A percentile compares a stretch with the other conserved stretches of the same genome.
These are phyloP conservation scores for Teleogryllus oceanicus DNA, from an alignment of 2,888 invertebrate species.

Conservation along the genomic window DNA sequence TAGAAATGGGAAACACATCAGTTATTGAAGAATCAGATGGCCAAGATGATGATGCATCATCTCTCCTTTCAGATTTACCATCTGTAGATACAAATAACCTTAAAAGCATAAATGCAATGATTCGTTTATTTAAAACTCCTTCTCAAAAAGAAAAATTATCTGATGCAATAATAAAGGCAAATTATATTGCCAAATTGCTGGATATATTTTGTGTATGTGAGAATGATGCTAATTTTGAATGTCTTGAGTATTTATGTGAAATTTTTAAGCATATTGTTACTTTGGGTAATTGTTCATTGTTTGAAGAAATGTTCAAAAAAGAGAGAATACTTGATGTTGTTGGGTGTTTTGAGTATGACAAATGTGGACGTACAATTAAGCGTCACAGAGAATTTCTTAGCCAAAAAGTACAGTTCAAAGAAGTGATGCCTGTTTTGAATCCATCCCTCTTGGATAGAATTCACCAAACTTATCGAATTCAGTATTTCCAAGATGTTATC, in stretches of 20 bases:
- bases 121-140: neutral
- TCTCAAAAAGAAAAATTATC: neutral
- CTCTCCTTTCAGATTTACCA: neutral
- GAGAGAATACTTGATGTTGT: neutral
- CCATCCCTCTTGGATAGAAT: neutral
- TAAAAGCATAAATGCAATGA: neutral
- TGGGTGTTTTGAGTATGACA: neutral
- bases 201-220: neutral
- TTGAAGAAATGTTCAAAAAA: constrained; percentile 3
- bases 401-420: neutral
- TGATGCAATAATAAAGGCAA: neutral
- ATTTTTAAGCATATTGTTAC: neutral
- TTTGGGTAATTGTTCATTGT: neutral
- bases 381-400: neutral
- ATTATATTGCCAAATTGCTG: neutral
- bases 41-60: neutral
- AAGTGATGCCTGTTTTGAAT: neutral
- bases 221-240: neutral
- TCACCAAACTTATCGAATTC: neutral
- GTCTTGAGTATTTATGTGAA: neutral
- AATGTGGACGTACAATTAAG: neutral
- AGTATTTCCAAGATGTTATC: neutral
- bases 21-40: neutral
- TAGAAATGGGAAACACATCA: neutral
- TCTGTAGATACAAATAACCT: neutral